Conservation (phyloP, 2,797 vertebrate species). For the Hylomyscus alleni region DNA sequence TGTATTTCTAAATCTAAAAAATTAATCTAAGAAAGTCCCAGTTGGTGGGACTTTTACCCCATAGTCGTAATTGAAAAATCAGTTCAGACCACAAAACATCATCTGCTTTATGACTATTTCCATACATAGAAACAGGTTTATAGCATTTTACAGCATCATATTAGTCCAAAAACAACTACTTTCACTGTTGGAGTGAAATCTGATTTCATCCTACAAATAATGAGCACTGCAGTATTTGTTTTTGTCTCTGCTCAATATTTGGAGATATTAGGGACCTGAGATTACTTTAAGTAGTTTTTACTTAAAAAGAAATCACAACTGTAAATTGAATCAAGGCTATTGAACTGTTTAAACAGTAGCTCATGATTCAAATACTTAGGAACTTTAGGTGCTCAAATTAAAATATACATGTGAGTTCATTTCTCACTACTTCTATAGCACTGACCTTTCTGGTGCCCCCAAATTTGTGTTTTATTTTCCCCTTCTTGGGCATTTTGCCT, state of each 20-base stretch:
- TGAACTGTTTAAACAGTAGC: constrained; percentile 16
- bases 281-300: constrained; percentile 37
- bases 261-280: neutral
- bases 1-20: constrained; percentile 45
- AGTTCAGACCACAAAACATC: neutral
- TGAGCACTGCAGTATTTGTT: neutral
- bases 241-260: constrained; percentile 18
- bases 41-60: constrained; percentile 11
- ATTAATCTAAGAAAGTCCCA: constrained; percentile 42
- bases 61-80: constrained; percentile 6
- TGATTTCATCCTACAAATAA: constrained; percentile 1
- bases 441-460: constrained; percentile 10
- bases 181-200: constrained; percentile 34
- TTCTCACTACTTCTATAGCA: constrained; percentile 38
- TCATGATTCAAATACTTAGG: constrained; percentile 17
- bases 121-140: constrained; percentile 19
- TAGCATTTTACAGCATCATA: neutral
- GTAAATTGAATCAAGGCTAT: constrained; percentile 30
- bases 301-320: neutral
- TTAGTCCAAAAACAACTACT: neutral
- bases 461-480: neutral
- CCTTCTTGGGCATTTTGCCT: neutral
- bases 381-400: neutral
- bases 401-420: neutral
- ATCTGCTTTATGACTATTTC: constrained; percentile 36